phyloP scores from a whole-genome alignment of 2,797 vertebrate species.

The Sebastes jordani region DNA sequence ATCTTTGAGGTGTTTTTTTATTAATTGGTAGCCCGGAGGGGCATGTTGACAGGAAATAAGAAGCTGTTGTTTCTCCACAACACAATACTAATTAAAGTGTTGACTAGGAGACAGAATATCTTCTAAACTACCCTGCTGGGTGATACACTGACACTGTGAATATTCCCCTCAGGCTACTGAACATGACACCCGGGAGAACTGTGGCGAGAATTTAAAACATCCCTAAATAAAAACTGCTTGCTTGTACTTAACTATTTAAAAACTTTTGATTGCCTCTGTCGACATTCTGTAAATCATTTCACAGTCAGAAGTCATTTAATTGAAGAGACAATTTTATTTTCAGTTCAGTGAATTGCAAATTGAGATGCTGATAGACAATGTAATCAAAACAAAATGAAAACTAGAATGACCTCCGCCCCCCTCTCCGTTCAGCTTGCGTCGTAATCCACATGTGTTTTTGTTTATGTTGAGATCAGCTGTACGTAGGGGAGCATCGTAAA shows the following conservation, averaged over 20 bases:
- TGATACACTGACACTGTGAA: slow-evolving; percentile 41
- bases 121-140: slow-evolving; percentile 62
- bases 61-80: slow-evolving; percentile 63
- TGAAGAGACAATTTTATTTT: slow-evolving; percentile 11
- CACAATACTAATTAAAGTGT: slow-evolving; percentile 75
- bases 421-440: too few relatives aligned
- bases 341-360: slow-evolving; percentile 13
- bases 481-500: too few relatives aligned
- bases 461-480: too few relatives aligned
- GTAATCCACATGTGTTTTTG: too few relatives aligned
- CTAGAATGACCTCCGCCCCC: too few relatives aligned
- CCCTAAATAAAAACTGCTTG: slow-evolving; percentile 1
- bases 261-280: slow-evolving; percentile 25
- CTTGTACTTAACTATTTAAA: slow-evolving; percentile 18
- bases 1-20: slow-evolving; percentile 72
- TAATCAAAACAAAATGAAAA: neutral
- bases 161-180: slow-evolving; percentile 51
- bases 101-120: slow-evolving; percentile 63
- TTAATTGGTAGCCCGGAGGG: slow-evolving; percentile 69
- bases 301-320: slow-evolving; percentile 24
- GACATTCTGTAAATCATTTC: neutral
- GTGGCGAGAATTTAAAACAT: slow-evolving; percentile 32
- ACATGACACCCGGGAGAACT: slow-evolving; percentile 46
- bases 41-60: slow-evolving; percentile 67
- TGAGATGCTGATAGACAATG: slow-evolving; percentile 7